A percentile compares a stretch with the other conserved stretches of the same genome.
phyloP scores from a whole-genome alignment of 2,888 invertebrate genomes.

The Lepidocyrtinus sp. region DNA sequence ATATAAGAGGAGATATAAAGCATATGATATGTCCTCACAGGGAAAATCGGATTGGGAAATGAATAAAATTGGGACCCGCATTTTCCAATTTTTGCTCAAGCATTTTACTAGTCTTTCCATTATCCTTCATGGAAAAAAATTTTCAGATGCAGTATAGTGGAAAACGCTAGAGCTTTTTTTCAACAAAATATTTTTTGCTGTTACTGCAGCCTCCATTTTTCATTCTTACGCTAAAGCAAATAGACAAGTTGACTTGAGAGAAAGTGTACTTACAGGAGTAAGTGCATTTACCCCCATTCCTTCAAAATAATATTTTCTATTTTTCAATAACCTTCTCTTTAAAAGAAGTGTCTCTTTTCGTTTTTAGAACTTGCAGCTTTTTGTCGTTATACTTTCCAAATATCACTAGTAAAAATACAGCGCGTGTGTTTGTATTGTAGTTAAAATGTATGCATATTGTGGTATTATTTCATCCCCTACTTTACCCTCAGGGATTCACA shows the following conservation, averaged over 20 bases:
- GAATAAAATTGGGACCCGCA: background rate
- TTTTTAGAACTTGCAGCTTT: slow-evolving; percentile 9
- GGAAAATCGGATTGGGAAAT: background rate
- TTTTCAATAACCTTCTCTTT: background rate
- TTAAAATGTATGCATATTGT: too few species aligned
- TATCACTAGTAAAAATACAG: too few species aligned
- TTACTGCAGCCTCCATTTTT: background rate
- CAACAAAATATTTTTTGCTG: background rate
- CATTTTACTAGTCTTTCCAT: background rate
- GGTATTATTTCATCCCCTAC: background rate
- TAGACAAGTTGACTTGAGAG: background rate
- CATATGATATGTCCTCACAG: background rate
- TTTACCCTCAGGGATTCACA: slow-evolving; percentile 12
- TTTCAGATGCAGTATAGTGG: background rate
- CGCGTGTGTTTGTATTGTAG: too few species aligned
- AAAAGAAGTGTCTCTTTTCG: background rate
- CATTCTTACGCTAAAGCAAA: background rate
- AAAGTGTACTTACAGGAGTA: background rate
- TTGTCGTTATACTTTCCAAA: too few species aligned
- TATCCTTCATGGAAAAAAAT: background rate
- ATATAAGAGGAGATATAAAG: slow-evolving; percentile 11
- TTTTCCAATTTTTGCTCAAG: background rate
- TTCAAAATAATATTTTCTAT: background rate
- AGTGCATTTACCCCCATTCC: too few species aligned
- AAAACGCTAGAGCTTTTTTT: background rate